phyloP scores from a whole-genome alignment of 2,888 invertebrate genomes.

The Antheraea yamamai region DNA sequence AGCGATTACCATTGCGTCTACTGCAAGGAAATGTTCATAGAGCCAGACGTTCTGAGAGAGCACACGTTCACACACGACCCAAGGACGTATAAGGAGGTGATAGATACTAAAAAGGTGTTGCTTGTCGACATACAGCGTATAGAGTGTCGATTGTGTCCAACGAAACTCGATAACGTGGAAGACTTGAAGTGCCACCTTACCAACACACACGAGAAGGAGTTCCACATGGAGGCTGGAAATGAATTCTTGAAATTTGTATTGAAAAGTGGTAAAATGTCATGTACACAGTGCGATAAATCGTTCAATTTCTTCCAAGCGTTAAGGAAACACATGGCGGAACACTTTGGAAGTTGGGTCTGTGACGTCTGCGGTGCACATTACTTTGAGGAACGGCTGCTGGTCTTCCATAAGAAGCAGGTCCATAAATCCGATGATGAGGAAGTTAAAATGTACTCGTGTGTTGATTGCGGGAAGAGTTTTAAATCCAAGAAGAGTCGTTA shows the following conservation, averaged over 20 bases:
- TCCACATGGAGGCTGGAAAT: constrained; percentile 42
- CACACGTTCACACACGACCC: constrained; percentile 60
- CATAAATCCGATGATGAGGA: constrained; percentile 49
- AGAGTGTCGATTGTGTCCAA: constrained; percentile 54
- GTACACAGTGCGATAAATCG: constrained; percentile 47
- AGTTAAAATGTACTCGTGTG: constrained; percentile 60
- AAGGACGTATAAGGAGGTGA: constrained; percentile 38
- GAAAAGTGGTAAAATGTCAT: constrained; percentile 46
- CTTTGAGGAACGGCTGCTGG: constrained; percentile 55
- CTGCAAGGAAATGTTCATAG: constrained; percentile 58
- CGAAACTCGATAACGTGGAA: constrained; percentile 50
- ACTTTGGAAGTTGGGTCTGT: constrained; percentile 53
- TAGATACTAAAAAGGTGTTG: constrained; percentile 44
- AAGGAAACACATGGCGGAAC: constrained; percentile 50
- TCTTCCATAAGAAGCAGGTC: constrained; percentile 43
- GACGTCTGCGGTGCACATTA: constrained; percentile 58
- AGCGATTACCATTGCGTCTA: constrained; percentile 59
- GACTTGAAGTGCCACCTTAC: constrained; percentile 54
- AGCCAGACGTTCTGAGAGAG: constrained; percentile 51
- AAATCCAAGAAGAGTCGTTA: constrained; percentile 42
- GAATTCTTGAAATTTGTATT: constrained; percentile 63
- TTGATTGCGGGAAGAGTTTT: constrained; percentile 53
- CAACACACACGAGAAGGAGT: constrained; percentile 41
- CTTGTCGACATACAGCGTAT: constrained; percentile 58
- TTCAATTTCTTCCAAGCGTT: constrained; percentile 52